Evolutionary conservation across 2,113 vertebrate genomes (phyloP), one percentile per base, ranked within the genome.

Genomic region (Hippocampus abdominalis): DNA sequence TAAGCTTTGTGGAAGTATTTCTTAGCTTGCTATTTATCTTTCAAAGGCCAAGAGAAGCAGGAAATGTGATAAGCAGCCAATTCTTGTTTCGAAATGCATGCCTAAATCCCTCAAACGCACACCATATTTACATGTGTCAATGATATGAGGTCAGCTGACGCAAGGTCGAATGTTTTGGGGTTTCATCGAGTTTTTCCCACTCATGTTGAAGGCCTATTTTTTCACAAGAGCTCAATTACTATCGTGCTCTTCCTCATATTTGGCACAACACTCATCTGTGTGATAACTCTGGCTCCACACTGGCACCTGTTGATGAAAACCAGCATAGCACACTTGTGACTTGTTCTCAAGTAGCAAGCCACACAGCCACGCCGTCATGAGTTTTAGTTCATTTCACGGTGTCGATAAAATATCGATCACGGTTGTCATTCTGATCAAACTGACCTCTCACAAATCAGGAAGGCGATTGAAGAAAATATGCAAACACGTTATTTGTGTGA

Each of bases 261-360:
- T 76, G 66, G 81, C 77, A 74, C 72, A 71, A 66, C 23, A 64
- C 66, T 49, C 29, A 29, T 49, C 23, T 68, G 65, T 56, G 49
- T 74, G 66, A 15, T 71, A 77, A 82, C 40, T 40, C 42, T 74
- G 77, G 89, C 81, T 78, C 87, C 84, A 91, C 81, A 90, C 81
- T 88, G 88, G 81, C 90, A 90, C 86, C 89, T 88, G 81, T 83
- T 90, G 90, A 86, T 84, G 74, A 60, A 72, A 48, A 20, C 51
- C 44, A 75, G 85, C 71, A 89, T 76, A 88, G 76, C 88, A 87
- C 62, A n/a, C 12, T n/a, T 46, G 7, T 42, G 8, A 44, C 49
- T 25, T n/a, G 15, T 21, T 54, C 62, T 40, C 10, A 51, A 16
- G 62, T 57, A 61, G 64, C 40, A 32, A 66, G 9, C 66, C 16